These are phyloP conservation scores for Ctenochaetus hawaiiensis DNA, from an alignment of 2,797 vertebrate species.

Conservation along the genomic window DNA sequence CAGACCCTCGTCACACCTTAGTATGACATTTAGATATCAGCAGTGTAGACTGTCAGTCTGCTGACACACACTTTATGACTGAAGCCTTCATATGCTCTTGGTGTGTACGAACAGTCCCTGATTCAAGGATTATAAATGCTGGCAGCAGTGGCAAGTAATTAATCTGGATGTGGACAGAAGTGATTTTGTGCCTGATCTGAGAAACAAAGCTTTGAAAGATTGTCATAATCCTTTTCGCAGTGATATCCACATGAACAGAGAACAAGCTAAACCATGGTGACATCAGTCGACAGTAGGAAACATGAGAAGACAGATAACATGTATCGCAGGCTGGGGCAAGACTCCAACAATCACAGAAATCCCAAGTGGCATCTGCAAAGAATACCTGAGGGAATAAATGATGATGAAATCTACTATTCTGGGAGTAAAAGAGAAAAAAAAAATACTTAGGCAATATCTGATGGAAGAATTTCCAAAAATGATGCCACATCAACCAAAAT, in stretches of 20 bases:
- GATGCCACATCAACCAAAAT: not conserved
- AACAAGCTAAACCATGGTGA: conserved; percentile 10
- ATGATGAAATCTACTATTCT: not conserved
- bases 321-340: not conserved
- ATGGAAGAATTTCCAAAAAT: not conserved
- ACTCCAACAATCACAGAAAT: conserved; percentile 14
- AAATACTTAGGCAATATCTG: not conserved
- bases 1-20: not conserved
- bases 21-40: conserved; percentile 14
- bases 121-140: conserved; percentile 64
- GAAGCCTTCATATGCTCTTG: not conserved
- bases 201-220: conserved; percentile 61
- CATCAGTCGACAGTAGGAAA: not conserved
- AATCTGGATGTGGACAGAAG: conserved; percentile 63
- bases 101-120: not conserved
- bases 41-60: conserved; percentile 1
- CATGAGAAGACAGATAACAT: conserved; percentile 3
- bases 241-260: conserved; percentile 34
- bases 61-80: conserved; percentile 10
- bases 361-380: not conserved
- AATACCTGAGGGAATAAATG: not conserved
- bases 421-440: not conserved
- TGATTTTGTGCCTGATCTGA: conserved; percentile 58
- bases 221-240: conserved; percentile 66
- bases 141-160: conserved; percentile 46